Evolutionary conservation across 2,113 vertebrate genomes (phyloP).

Genomic region (Poecilia latipinna): DNA sequence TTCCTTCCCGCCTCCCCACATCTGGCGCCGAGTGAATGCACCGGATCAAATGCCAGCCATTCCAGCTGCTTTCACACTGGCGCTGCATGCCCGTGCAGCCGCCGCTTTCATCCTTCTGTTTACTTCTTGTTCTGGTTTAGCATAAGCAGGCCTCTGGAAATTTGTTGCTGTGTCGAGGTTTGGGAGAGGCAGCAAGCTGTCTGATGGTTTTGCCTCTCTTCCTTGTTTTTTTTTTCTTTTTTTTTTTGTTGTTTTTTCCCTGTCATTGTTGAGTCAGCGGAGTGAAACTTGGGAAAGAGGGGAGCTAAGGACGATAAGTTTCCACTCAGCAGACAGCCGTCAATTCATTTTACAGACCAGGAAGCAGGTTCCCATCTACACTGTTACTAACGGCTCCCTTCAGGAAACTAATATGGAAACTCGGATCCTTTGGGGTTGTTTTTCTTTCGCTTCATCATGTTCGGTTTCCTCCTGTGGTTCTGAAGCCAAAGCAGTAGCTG

Average conservation of each 20-base stretch:
- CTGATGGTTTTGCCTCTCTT: constrained; percentile 24
- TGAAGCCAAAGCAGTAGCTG: constrained; percentile 18
- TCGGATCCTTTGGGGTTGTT: constrained; percentile 44
- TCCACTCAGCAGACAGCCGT: constrained; percentile 31
- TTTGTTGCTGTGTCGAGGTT: constrained; percentile 24
- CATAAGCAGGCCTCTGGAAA: constrained; percentile 28
- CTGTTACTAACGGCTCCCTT: constrained; percentile 31
- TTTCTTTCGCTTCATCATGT: constrained; percentile 28
- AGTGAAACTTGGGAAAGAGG: constrained; percentile 36
- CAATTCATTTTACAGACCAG: constrained; percentile 45
- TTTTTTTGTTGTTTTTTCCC: neutral
- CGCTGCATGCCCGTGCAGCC: constrained; percentile 43
- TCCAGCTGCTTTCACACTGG: constrained; percentile 55
- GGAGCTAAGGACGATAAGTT: constrained; percentile 18
- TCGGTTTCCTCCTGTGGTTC: constrained; percentile 35
- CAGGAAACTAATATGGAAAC: constrained; percentile 57
- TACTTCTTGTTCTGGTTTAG: constrained; percentile 40
- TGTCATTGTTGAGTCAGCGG: constrained; percentile 58
- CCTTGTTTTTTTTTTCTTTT: neutral
- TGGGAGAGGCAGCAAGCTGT: constrained; percentile 17
- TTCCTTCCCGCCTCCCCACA: constrained; percentile 68
- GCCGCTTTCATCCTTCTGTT: constrained; percentile 26
- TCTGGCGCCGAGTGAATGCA: constrained; percentile 68
- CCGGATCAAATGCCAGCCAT: constrained; percentile 73
- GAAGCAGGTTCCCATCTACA: constrained; percentile 45